Conservation (phyloP, 92 coral and sea anemone genomes). For the Phenganax marumi region DNA sequence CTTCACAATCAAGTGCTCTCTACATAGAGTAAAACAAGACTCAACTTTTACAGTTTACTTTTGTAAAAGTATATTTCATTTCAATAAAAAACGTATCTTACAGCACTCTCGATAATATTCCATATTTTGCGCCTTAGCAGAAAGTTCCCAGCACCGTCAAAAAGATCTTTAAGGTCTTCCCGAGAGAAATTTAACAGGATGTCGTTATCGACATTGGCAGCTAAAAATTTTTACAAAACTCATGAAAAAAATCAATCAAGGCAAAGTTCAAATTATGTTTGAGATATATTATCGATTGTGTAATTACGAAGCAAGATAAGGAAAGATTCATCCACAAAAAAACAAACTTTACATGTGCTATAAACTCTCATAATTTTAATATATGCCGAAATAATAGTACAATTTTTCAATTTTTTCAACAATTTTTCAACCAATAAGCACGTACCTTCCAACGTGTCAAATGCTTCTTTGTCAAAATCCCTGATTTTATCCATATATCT, state of each 20-base stretch:
- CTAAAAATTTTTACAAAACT: background rate
- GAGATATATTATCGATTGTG: background rate
- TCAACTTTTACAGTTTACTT: background rate
- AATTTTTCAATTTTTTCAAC: too few species aligned
- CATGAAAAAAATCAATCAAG: background rate
- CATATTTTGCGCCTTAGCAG: conserved; percentile 22
- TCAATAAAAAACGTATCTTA: conserved; percentile 9
- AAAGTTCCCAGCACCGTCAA: conserved; percentile 26
- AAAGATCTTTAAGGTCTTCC: conserved; percentile 28
- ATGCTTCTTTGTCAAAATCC: background rate
- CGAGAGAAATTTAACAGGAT: conserved; percentile 12
- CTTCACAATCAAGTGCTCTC: conserved; percentile 19
- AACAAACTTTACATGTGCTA: too few species aligned
- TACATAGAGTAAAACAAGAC: background rate
- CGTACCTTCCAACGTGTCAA: background rate
- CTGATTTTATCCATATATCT: conserved; percentile 6
- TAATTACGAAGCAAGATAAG: background rate
- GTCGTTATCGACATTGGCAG: conserved; percentile 23
- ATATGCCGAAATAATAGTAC: too few species aligned
- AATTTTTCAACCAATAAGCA: background rate
- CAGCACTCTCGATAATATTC: conserved; percentile 33
- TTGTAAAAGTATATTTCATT: background rate
- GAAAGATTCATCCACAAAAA: too few species aligned
- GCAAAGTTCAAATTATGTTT: too few species aligned
- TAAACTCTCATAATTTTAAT: too few species aligned